Percentiles rank a stretch among this genome's conserved stretches.
Conservation (phyloP, 30 jellyfish, hydroid and myxozoan species). For the Chironex yamaguchii region DNA sequence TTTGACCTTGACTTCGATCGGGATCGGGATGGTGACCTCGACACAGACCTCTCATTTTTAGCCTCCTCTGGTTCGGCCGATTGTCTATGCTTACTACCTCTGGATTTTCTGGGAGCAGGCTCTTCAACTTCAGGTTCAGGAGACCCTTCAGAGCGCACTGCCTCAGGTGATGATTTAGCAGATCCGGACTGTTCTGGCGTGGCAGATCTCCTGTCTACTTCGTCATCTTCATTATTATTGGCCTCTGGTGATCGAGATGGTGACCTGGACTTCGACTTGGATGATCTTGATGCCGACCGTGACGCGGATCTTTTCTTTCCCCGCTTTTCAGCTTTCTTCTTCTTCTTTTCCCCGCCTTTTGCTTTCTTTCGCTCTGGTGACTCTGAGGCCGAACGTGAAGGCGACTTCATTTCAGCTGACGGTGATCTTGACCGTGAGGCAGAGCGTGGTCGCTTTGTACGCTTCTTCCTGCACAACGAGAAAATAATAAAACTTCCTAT, state of each 20-base stretch:
- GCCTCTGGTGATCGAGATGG: constrained; percentile 35
- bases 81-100: constrained; percentile 26
- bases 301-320: constrained; percentile 57
- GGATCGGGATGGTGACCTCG: constrained; percentile 55
- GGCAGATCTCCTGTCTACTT: not conserved
- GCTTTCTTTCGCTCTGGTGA: not conserved
- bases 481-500: too few relatives aligned
- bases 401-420: too few relatives aligned
- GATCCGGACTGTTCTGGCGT: not conserved
- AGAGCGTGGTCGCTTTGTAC: too few relatives aligned
- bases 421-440: too few relatives aligned
- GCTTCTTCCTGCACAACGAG: too few relatives aligned
- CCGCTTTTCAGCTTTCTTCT: not conserved
- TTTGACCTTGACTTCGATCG: constrained; percentile 70
- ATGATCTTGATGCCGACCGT: constrained; percentile 56
- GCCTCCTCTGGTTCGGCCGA: constrained; percentile 1
- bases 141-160: not conserved
- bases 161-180: not conserved
- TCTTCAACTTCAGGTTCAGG: not conserved
- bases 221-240: not conserved
- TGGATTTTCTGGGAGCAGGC: not conserved
- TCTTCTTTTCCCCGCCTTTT: not conserved
- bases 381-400: not conserved
- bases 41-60: not conserved
- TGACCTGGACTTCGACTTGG: constrained; percentile 70